A percentile compares a stretch with the other conserved stretches of the same genome.
Conservation (phyloP, 35 echinoderm and acorn worm genomes). For the Patiria miniata region DNA sequence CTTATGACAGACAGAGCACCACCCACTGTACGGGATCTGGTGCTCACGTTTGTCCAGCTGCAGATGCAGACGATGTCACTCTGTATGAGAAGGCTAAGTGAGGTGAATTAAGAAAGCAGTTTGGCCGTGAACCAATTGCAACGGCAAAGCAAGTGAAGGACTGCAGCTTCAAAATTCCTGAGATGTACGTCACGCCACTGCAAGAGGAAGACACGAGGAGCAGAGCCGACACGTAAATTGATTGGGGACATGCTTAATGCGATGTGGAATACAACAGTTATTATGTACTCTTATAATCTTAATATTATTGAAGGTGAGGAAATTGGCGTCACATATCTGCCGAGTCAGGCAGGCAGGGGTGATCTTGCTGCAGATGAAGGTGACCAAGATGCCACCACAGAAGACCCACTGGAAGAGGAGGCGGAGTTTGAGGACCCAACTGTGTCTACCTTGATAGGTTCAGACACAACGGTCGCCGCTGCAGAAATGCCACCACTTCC, state of each 20-base stretch:
- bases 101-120: slow-evolving; percentile 23
- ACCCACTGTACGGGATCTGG: slow-evolving; percentile 38
- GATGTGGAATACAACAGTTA: slow-evolving; percentile 33
- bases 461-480: too few relatives aligned
- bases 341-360: slow-evolving; percentile 17
- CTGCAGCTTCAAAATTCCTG: slow-evolving; percentile 30
- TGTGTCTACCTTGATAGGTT: too few relatives aligned
- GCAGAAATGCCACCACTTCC: too few relatives aligned
- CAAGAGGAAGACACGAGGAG: slow-evolving; percentile 14
- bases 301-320: slow-evolving; percentile 2
- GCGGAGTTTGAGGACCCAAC: too few relatives aligned
- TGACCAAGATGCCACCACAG: too few relatives aligned
- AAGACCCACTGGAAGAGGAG: too few relatives aligned
- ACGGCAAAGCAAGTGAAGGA: neutral
- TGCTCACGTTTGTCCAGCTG: slow-evolving; percentile 19
- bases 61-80: slow-evolving; percentile 10
- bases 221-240: neutral
- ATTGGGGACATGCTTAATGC: slow-evolving; percentile 7
- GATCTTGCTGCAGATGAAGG: too few relatives aligned
- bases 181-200: slow-evolving; percentile 37
- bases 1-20: slow-evolving; percentile 56
- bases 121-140: slow-evolving; percentile 23
- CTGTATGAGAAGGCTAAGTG: neutral
- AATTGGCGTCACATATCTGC: slow-evolving; percentile 11
- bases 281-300: neutral